Conservation (phyloP, 1,140 invertebrate species). For the Halesus radiatus region DNA sequence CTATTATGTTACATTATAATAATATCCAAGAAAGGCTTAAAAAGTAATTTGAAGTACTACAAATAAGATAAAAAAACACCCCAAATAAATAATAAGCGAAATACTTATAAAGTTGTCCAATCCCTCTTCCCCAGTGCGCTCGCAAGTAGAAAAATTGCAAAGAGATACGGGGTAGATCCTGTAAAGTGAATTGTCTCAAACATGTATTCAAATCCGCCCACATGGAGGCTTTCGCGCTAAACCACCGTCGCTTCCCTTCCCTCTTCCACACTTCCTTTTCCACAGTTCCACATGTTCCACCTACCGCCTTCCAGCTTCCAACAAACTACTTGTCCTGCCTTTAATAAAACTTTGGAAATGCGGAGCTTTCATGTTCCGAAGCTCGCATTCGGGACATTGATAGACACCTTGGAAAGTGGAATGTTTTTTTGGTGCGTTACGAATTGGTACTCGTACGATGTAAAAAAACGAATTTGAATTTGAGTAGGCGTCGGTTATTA, state of each 20-base stretch:
- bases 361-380: not conserved
- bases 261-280: not conserved
- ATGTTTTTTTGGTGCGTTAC: too few species aligned
- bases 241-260: not conserved
- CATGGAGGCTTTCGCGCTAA: not conserved
- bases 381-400: not conserved
- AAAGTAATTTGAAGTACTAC: too few species aligned
- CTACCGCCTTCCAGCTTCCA: not conserved
- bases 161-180: constrained; percentile 7
- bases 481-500: too few species aligned
- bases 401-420: too few species aligned
- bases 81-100: too few species aligned
- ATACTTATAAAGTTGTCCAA: too few species aligned
- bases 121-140: not conserved
- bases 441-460: too few species aligned
- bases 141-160: not conserved
- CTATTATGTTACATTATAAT: too few species aligned
- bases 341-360: not conserved
- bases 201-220: constrained; percentile 20
- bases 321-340: not conserved
- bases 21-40: too few species aligned
- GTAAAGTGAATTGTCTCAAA: constrained; percentile 29
- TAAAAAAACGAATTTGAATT: too few species aligned
- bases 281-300: not conserved
- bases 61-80: too few species aligned